Conservation (phyloP, 1,140 invertebrate species). For the Tetramorium parvispinum region DNA sequence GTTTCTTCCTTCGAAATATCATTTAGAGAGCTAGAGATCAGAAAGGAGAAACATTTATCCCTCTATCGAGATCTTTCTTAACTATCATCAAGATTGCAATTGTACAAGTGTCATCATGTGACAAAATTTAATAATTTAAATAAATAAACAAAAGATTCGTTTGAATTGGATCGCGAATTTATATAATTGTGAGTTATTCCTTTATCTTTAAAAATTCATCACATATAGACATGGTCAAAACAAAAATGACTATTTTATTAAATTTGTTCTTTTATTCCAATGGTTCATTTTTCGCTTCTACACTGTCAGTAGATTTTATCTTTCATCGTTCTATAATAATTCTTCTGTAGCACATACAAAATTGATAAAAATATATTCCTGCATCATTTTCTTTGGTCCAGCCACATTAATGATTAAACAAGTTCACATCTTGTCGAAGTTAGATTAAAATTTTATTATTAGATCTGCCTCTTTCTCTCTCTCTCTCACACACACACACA, state of each 20-base stretch:
- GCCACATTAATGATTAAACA: not conserved
- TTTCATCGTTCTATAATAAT: no score
- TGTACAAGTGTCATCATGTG: no score
- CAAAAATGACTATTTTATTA: not conserved
- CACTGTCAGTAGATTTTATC: no score
- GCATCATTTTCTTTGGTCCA: not conserved
- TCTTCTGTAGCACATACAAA: no score
- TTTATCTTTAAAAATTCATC: no score
- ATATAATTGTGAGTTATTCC: no score
- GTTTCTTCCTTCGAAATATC: not conserved
- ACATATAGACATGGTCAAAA: not conserved
- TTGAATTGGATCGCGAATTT: no score
- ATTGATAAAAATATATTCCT: no score
- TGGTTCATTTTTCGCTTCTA: not conserved
- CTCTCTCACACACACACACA: not conserved
- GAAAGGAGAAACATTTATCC: not conserved
- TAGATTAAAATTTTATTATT: not conserved
- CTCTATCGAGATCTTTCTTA: not conserved
- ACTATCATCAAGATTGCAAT: not conserved
- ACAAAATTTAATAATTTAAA: no score
- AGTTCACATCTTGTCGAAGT: not conserved
- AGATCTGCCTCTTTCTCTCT: no score
- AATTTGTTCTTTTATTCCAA: not conserved
- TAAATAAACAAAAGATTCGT: no score
- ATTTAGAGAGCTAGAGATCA: not conserved